Evolutionary conservation across 37 sponge, comb jelly and placozoan species (phyloP).

Genomic region (Theonella swinhoei): DNA sequence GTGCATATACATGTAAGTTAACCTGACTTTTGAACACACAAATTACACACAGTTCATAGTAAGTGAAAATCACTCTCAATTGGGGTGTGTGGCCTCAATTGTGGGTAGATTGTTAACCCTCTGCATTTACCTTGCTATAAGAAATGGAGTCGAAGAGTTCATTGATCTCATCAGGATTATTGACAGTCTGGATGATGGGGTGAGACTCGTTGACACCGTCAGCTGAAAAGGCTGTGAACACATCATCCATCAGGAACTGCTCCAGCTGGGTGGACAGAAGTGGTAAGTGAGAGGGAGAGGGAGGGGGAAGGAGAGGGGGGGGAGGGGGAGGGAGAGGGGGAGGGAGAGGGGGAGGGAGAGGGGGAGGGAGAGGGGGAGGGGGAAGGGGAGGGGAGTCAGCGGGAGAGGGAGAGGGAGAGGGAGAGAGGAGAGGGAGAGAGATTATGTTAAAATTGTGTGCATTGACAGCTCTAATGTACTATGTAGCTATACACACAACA

Average conservation of each 20-base stretch:
- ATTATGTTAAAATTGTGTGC: too few species aligned
- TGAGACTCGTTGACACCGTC: constrained; percentile 72
- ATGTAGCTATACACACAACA: not conserved
- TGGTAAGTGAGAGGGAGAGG: not conserved
- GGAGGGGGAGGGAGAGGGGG: constrained; percentile 6
- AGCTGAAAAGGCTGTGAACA: constrained; percentile 7
- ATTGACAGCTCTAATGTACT: too few species aligned
- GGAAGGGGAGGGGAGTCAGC: too few species aligned
- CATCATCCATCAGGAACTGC: constrained; percentile 54
- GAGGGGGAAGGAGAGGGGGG: constrained; percentile 19
- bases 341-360: constrained; percentile 29
- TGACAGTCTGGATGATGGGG: constrained; percentile 69
- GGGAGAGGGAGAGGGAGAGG: too few species aligned
- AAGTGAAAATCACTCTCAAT: too few species aligned
- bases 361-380: constrained; percentile 10
- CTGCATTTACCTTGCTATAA: constrained; percentile 94
- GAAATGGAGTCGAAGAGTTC: constrained; percentile 95
- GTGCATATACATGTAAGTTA: too few species aligned
- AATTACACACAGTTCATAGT: too few species aligned
- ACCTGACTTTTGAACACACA: too few species aligned
- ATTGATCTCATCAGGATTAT: constrained; percentile 80
- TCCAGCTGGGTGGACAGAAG: constrained; percentile 52
- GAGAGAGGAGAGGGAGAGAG: too few species aligned
- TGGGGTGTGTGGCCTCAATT: too few species aligned
- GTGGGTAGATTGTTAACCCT: too few species aligned